phyloP scores from a whole-genome alignment of 2,113 vertebrate species.

The rabbit (Oryctolagus cuniculus) region mOryCun1.1 NC_091453.1:34980001-34980500 shows the following conservation, averaged over 20 bases:
- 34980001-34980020: constrained; percentile 1
- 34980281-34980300: constrained; percentile 13
- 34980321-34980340: background rate
- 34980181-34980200: background rate
- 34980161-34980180: background rate
- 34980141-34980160: constrained; percentile 57
- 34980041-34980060: constrained; percentile 47
- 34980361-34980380: constrained; percentile 16
- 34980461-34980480: constrained; percentile 53
- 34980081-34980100: constrained; percentile 35
- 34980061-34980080: constrained; percentile 45
- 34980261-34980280: background rate
- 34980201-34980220: constrained; percentile 4
- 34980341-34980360: constrained; percentile 40
- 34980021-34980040: constrained; percentile 37
- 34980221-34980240: background rate
- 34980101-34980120: background rate
- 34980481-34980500: constrained; percentile 47
- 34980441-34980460: constrained; percentile 51
- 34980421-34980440: background rate
- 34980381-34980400: background rate
- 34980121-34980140: background rate
- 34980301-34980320: constrained; percentile 36
- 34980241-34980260: constrained; percentile 26
- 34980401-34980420: background rate